A percentile compares a stretch with the other conserved stretches of the same genome.
Conservation (phyloP, 2,797 vertebrate species). For the Sebastes diploproa region DNA sequence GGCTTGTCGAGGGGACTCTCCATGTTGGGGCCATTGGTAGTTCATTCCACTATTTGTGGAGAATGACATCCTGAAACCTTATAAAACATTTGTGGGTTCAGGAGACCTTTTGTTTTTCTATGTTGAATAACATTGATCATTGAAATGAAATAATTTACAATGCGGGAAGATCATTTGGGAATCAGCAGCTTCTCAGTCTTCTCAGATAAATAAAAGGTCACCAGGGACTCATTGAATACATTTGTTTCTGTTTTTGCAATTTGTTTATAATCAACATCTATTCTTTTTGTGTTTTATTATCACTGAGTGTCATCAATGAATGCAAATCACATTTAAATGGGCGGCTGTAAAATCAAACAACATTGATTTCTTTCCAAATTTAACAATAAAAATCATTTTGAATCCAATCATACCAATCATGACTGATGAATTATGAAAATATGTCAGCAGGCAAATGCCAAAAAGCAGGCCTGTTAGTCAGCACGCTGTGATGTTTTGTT, state of each 20-base stretch:
- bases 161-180: neutral
- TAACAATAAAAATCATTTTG: conserved; percentile 34
- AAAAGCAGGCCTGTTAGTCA: neutral
- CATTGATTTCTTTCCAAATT: conserved; percentile 36
- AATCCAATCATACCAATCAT: conserved; percentile 51
- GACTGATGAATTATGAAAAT: conserved; percentile 46
- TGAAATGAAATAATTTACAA: neutral
- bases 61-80: neutral
- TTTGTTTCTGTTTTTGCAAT: conserved; percentile 3
- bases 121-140: neutral
- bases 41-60: neutral
- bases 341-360: conserved; percentile 35
- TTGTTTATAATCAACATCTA: conserved; percentile 40
- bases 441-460: conserved; percentile 5
- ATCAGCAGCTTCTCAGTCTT: neutral
- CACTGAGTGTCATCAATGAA: conserved; percentile 29
- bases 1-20: neutral
- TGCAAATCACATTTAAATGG: conserved; percentile 41
- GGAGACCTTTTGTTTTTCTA: neutral
- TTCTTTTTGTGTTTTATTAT: conserved; percentile 34
- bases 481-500: conserved; percentile 9
- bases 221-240: neutral
- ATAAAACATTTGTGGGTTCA: neutral
- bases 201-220: conserved; percentile 21
- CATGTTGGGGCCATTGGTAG: neutral